These are phyloP conservation scores for Spinus pinus DNA, from an alignment of 2,797 vertebrate genomes.

Conservation along the genomic window DNA sequence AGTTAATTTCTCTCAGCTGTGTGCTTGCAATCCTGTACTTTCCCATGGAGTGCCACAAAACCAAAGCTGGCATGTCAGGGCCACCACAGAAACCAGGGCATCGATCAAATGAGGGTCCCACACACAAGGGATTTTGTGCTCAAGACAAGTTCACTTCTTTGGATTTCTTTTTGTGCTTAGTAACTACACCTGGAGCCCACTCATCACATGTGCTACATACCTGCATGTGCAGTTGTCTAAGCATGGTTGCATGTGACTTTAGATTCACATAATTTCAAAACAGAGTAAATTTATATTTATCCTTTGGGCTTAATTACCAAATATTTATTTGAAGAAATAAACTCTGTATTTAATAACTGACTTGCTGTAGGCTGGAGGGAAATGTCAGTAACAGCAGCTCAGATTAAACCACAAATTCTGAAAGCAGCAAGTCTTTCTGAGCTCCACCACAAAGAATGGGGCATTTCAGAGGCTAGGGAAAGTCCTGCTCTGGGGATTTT, in stretches of 20 bases:
- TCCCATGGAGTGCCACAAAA: neutral
- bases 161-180: neutral
- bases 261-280: neutral
- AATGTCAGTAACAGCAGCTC: neutral
- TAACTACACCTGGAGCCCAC: neutral
- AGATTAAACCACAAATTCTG: neutral
- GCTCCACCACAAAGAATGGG: neutral
- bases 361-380: neutral
- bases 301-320: neutral
- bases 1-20: neutral
- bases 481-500: neutral
- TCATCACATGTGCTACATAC: accelerated
- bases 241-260: neutral
- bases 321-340: neutral
- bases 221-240: neutral
- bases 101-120: accelerated
- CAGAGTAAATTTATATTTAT: neutral
- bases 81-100: neutral
- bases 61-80: neutral
- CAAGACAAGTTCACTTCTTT: neutral
- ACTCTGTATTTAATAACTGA: neutral
- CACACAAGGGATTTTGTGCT: accelerated
- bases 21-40: neutral
- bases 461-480: neutral
- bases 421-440: neutral